Base-by-base conservation (phyloP, 2,113 vertebrate species). In the Arothron firmamentum region DNA sequence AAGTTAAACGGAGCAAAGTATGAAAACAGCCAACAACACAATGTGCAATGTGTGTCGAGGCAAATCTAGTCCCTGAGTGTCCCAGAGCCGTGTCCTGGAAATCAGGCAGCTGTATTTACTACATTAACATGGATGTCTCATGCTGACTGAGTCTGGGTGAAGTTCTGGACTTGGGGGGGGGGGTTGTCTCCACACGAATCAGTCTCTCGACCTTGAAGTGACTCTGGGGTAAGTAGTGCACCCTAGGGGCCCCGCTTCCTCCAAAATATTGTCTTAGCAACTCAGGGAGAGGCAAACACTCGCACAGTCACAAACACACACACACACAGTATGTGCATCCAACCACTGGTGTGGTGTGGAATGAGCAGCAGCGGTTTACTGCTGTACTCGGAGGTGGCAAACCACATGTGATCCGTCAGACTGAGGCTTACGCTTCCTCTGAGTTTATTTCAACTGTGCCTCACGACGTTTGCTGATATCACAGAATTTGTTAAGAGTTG, bases 191-290 rank as follows among this genome's bases (percentile, higher is more conserved):
- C n/a, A n/a, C 52, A 18, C 12, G 41, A 50, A 51, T 56, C 47
- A 34, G 59, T 34, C 17, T 63, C 42, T 52, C 61, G 63, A 71
- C 25, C 49, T 59, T 78, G 11, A 51, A 78, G 67, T 67, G 62
- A 70, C 67, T 84, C 70, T 74, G 45, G 57, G 68, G 28, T 23
- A 62, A 77, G 71, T 67, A 54, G 38, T 49, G 66, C 79, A 81
- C 79, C 79, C 65, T 5, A 66, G 72, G 80, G 43, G 43, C 65
- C 56, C 23, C 13, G 43, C 77, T 82, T 85, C 81, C 82, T 82
- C 71, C 81, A 70, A 82, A 81, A 85, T 82, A 84, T 84, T 84
- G 81, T 81, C 77, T 85, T 72, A 60, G 60, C 80, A 60, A 74
- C 54, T 25, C 77, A 68, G 85, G 70, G 62, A 73, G 65, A 73